These are phyloP conservation scores for Acropternis orthonyx DNA, from an alignment of 2,797 vertebrate genomes.

Conservation along the genomic window DNA sequence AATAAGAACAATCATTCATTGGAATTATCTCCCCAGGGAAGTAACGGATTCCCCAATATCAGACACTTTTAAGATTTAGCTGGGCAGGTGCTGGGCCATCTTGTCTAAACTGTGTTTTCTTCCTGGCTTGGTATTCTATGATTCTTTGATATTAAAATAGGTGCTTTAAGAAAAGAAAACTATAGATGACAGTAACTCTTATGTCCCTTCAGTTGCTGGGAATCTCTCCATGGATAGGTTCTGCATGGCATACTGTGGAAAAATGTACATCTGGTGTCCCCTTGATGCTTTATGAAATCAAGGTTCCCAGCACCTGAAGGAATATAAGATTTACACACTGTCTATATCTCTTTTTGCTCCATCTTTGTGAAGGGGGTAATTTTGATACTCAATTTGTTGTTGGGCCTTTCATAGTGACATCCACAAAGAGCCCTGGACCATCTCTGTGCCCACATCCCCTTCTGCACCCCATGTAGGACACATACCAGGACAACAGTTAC, in stretches of 20 bases:
- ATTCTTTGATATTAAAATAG: neutral
- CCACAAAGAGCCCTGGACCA: neutral
- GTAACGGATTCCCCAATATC: neutral
- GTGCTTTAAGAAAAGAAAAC: neutral
- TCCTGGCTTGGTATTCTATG: neutral
- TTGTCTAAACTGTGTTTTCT: neutral
- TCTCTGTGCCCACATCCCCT: rapidly evolving
- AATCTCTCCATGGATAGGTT: neutral
- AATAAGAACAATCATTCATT: neutral
- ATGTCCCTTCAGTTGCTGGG: neutral
- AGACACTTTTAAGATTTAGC: neutral
- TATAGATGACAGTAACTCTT: neutral
- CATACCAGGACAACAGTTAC: neutral
- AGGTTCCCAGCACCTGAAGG: neutral
- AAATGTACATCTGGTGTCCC: neutral
- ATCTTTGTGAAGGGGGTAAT: neutral
- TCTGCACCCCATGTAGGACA: rapidly evolving
- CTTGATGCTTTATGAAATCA: neutral
- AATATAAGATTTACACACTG: neutral
- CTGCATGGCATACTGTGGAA: neutral
- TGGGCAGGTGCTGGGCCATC: neutral
- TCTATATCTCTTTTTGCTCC: neutral
- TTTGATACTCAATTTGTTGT: neutral
- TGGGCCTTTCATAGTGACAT: neutral
- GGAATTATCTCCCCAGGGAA: neutral